Evolutionary conservation across 2,888 invertebrate genomes (phyloP).

Genomic region (Ommatoiulus sabulosus): DNA sequence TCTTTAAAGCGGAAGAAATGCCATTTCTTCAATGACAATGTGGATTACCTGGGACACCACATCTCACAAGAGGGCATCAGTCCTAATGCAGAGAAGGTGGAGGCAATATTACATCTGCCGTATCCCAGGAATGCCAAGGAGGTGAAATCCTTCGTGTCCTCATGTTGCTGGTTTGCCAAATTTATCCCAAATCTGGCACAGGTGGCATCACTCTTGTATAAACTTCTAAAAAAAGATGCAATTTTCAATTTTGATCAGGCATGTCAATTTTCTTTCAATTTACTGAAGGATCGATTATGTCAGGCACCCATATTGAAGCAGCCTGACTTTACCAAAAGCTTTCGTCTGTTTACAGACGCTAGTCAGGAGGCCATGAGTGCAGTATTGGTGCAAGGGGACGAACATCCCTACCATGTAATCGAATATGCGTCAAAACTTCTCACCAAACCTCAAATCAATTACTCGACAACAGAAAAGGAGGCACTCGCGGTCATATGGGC

Average conservation of each 20-base stretch:
- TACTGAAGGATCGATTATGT: neutral
- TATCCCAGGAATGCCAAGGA: neutral
- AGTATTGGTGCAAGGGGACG: neutral
- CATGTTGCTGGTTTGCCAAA: neutral
- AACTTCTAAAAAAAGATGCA: neutral
- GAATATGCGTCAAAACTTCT: neutral
- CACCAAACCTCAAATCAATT: neutral
- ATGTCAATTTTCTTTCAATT: neutral
- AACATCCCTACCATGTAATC: neutral
- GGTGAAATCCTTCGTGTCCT: neutral
- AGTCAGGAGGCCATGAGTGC: neutral
- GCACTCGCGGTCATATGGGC: neutral
- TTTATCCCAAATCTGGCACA: neutral
- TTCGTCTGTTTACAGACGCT: neutral
- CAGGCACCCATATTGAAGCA: neutral
- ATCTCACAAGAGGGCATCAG: neutral
- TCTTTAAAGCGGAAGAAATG: neutral
- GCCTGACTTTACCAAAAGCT: neutral
- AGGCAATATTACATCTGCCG: neutral
- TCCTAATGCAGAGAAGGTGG: neutral
- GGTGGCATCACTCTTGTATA: neutral
- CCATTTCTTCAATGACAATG: neutral
- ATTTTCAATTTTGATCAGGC: neutral
- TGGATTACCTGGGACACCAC: neutral
- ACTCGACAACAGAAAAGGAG: neutral